A percentile compares a stretch with the other conserved stretches of the same genome.
Conservation (phyloP, 2,888 invertebrate species). For the Electrophaes corylata region DNA sequence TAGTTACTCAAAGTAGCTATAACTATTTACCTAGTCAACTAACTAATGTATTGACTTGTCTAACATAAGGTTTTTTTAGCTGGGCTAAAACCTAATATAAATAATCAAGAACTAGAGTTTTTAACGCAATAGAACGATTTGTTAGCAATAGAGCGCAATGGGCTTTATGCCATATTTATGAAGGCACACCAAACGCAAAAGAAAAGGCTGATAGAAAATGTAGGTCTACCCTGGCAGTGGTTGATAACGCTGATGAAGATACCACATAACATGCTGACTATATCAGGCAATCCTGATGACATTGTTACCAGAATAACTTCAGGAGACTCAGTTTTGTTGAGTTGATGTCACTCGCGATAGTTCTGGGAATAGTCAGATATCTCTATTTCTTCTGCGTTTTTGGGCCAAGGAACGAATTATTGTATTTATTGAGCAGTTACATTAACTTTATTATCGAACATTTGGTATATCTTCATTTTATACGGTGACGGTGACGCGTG, state of each 20-base stretch:
- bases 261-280: too few relatives aligned
- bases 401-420: conserved; percentile 17
- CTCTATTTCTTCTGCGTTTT: background rate
- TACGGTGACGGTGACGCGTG: conserved; percentile 23
- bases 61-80: too few relatives aligned
- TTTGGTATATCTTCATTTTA: conserved; percentile 10
- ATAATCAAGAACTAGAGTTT: too few relatives aligned
- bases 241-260: too few relatives aligned
- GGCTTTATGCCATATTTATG: background rate
- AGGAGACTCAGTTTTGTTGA: background rate
- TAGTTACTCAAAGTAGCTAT: too few relatives aligned
- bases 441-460: conserved; percentile 10
- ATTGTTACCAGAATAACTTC: background rate
- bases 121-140: too few relatives aligned
- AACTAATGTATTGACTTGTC: too few relatives aligned
- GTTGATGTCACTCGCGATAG: background rate
- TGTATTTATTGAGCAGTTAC: conserved; percentile 15
- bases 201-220: too few relatives aligned
- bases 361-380: conserved; percentile 1
- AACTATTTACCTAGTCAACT: too few relatives aligned
- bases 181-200: too few relatives aligned
- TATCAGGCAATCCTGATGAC: background rate
- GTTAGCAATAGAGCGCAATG: too few relatives aligned
- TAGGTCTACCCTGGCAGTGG: background rate
- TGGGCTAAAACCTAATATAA: too few relatives aligned